Base-by-base conservation (phyloP, 2,113 vertebrate genomes). In the Plecturocebus donacophilus region DNA sequence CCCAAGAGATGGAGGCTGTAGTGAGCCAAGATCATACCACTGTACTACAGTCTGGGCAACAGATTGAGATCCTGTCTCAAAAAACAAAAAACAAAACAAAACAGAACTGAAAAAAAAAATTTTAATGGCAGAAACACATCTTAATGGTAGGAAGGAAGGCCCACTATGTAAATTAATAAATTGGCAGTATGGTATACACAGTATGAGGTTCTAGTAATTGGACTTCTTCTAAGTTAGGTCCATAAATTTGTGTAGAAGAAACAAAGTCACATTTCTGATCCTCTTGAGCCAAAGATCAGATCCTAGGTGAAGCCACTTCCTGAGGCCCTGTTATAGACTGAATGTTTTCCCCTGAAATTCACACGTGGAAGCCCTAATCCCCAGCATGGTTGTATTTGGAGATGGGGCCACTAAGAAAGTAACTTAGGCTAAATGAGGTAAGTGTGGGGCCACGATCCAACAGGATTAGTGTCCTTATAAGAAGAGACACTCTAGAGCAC, bases 121-220 rank as follows among this genome's bases (percentile, higher is more conserved):
- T n/a, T 4, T 68, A 68, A 64, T 7, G 32, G 70, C 76, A 82
- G 89, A 42, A 79, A 45, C 21, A 30, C 14, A 10, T 21, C 49
- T n/a, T 35, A 27, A 45, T 11, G 38, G 23, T 27, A 17, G 25
- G 52, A 49, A 27, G 58, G 85, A 38, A 64, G 70, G 25, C 3
- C 42, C 14, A n/a, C 3, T 0, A 42, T 12, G 27, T n/a, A 17
- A 40, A 52, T 2, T 1, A 30, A 73, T 16, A 12, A 49, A 7
- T 4, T 19, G 49, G 70, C 68, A 68, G 38, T 1, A 9, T 10
- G 11, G 4, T 3, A 40, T 1, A 58, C 35, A 35, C 66, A 82
- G 13, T 7, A 20, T 27, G 12, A 38, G 79, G 40, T n/a, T 82
- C 79, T 14, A 2, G 11, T 47, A 5, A 45, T 19, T 3, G 35